Evolutionary conservation across 1,140 invertebrate species (phyloP), one percentile per base, ranked within the genome.

Genomic region (Aricia agestis): DNA sequence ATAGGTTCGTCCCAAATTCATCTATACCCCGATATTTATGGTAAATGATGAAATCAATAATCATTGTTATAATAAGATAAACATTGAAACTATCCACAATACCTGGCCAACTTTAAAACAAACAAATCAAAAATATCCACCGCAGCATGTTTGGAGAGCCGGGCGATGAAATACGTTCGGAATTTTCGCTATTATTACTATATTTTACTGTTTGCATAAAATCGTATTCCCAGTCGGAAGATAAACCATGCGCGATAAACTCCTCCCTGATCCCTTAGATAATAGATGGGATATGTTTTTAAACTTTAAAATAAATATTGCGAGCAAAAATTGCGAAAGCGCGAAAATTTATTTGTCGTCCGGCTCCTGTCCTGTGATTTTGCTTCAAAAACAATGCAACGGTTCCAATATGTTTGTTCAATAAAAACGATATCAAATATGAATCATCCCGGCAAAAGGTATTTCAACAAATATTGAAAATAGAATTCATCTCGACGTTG

Each of bases 31-130:
- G 3, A 25, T 25, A 25, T 25, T 25, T 25, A 52, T 36, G 36
- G 36, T 36, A 36, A 36, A 36, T 6, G 5, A 36, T 36, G 36
- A 36, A 36, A 36, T 36, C 36, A 52, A 52, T 52, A 52, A 52
- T 52, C 10, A 13, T 52, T 52, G 13, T 52, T 52, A 4, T 3
- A 9, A 15, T 52, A 52, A 13, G 45, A 52, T 13, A 36, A 36
- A 74, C 75, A 74, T 65, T 69, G 18, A 31, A 63, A 66, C 66
- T n/a, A 66, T 65, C 59, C 18, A 58, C 58, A 52, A 15, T 45
- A 36, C 66, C 63, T 7, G 45, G 45, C 45, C 6, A 42, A 6
- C 6, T 52, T 52, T 52, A 11, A 52, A 52, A 52, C 45, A 52
- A 52, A 52, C 11, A 52, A 52, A 52, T 52, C 45, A 13, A 52